Evolutionary conservation across 2,888 invertebrate genomes (phyloP).

Genomic region (Leptura quadrifasciata): DNA sequence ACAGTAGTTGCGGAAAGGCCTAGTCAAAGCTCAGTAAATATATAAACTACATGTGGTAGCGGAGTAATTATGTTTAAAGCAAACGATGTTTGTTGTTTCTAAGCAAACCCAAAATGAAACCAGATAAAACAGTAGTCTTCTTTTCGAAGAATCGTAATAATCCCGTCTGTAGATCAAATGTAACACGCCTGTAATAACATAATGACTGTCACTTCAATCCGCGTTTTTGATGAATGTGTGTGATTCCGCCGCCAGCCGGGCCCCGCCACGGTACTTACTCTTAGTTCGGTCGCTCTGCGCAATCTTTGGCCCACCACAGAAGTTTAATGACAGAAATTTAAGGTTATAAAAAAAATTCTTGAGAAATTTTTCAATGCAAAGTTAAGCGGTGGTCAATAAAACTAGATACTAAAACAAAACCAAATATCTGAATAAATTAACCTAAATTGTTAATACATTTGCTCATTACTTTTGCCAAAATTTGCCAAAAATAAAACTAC

Average conservation of each 20-base stretch:
- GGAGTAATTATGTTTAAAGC: conserved; percentile 67
- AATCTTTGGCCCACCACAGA: neutral
- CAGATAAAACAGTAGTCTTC: conserved; percentile 64
- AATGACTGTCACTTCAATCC: conserved; percentile 72
- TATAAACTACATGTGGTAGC: conserved; percentile 68
- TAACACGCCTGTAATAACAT: conserved; percentile 72
- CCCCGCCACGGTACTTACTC: conserved; percentile 23
- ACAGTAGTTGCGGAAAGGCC: conserved; percentile 49
- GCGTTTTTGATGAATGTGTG: conserved; percentile 67
- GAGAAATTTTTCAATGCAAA: too few relatives aligned
- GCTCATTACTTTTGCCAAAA: too few relatives aligned
- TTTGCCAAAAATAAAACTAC: too few relatives aligned
- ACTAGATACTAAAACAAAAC: too few relatives aligned
- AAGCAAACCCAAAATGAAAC: conserved; percentile 69
- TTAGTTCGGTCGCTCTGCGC: conserved; percentile 8
- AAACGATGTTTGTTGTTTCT: conserved; percentile 70
- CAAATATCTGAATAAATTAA: too few relatives aligned
- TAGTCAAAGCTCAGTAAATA: conserved; percentile 65
- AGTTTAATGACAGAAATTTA: too few relatives aligned
- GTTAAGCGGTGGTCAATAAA: too few relatives aligned
- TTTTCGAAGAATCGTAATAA: conserved; percentile 67
- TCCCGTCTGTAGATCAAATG: conserved; percentile 70
- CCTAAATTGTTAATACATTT: too few relatives aligned
- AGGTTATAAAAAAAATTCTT: too few relatives aligned
- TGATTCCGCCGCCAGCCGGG: conserved; percentile 51